phyloP scores from a whole-genome alignment of 2,797 vertebrate genomes.

The Choloepus didactylus region DNA sequence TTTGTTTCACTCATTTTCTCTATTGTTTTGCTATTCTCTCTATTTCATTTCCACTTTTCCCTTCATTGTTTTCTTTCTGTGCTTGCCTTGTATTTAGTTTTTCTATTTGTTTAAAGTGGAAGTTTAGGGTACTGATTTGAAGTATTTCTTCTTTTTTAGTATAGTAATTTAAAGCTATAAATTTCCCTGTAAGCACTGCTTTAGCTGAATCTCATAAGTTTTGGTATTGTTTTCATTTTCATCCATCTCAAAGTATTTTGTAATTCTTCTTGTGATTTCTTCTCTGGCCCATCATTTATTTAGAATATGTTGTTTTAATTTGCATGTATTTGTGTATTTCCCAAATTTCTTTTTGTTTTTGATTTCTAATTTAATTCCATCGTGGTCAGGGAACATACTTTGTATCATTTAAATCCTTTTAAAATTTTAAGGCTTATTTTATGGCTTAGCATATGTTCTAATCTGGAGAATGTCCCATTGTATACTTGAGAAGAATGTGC shows the following conservation, averaged over 20 bases:
- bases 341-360: not conserved
- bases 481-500: no score
- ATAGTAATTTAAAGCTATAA: no score
- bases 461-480: no score
- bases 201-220: no score
- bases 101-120: not conserved
- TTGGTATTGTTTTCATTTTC: no score
- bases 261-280: no score
- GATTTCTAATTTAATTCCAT: constrained; percentile 50
- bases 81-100: not conserved
- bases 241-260: no score
- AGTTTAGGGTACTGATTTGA: not conserved
- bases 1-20: not conserved
- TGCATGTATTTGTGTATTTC: no score
- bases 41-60: not conserved
- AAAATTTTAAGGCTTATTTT: not conserved
- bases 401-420: not conserved
- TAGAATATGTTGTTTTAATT: no score
- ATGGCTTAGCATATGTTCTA: not conserved
- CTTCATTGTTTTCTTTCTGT: not conserved
- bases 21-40: not conserved
- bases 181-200: no score
- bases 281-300: no score
- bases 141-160: no score
- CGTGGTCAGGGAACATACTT: not conserved